Base-by-base conservation (phyloP, 2,113 vertebrate species). In the Drymodes brunneopygia region DNA sequence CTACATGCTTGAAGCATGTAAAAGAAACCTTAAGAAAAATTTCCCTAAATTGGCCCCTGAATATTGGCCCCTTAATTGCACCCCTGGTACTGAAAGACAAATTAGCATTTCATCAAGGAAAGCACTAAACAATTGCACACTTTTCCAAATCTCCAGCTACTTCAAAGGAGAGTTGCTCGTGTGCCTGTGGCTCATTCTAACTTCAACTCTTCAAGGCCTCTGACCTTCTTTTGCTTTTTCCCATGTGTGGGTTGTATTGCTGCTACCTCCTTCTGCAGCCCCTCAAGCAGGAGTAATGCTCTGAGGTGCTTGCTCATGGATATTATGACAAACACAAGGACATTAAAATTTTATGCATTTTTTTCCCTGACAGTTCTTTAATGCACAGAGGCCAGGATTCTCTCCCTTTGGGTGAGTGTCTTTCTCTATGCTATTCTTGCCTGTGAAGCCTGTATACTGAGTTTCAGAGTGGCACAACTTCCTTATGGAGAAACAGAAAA, bases 141-240 rank as follows among this genome's bases (percentile, higher is more conserved):
- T 77, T 50, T 71, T 51, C 75, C 58, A 62, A 20, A 74, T 51
- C 36, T 80, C 19, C 56, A 90, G 14, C 38, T 77, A 12, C 75
- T 93, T 96, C 85, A 94, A 97, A 96, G 75, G 3, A 92, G 38
- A 94, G 88, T 77, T 45, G 50, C 35, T 79, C 2, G 0, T 44
- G 33, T 25, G 74, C 78, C 84, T 66, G 35, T 47, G 71, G 71
- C 85, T 88, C 44, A 44, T 51, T 93, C 58, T 62, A 71, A 86
- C 77, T 77, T 71, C 8, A 10, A 36, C 13, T 83, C 67, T 80
- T 80, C 11, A 47, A 85, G 70, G 74, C 51, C 51, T 75, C 61
- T 90, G 85, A 91, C 67, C 67, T 83, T 87, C 50, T 87, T 90
- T 78, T 35, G 33, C 27, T n/a, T 36, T 56, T 93, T 73, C 82